A percentile compares a stretch with the other conserved stretches of the same genome.
Conservation (phyloP, 2,113 vertebrate genomes). For the Helogale parvula region DNA sequence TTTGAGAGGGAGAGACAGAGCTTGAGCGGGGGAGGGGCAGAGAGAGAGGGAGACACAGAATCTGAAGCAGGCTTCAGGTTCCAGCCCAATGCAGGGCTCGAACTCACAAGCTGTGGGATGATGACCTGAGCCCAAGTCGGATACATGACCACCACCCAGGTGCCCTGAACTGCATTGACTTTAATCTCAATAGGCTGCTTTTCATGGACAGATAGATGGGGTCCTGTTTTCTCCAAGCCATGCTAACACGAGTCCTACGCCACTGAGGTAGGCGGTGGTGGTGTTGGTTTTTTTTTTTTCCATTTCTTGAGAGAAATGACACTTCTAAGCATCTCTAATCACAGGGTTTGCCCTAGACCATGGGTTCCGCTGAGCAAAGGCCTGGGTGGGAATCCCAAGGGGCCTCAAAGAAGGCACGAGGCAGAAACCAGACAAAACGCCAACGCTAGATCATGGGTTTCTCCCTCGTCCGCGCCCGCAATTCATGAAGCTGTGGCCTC, state of each 20-base stretch:
- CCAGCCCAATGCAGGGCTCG: too few species aligned
- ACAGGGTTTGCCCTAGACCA: neutral
- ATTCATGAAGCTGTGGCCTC: neutral
- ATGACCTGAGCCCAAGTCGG: too few species aligned
- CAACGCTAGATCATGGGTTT: neutral
- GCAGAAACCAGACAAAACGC: neutral
- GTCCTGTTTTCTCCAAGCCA: neutral
- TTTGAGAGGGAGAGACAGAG: too few species aligned
- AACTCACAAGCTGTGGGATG: too few species aligned
- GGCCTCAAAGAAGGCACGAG: neutral
- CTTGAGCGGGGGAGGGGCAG: too few species aligned
- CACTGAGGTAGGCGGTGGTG: neutral
- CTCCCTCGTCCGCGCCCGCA: accelerated
- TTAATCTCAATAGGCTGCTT: neutral
- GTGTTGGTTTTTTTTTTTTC: neutral
- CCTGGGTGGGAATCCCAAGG: neutral
- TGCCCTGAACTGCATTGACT: neutral
- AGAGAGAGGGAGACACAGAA: too few species aligned
- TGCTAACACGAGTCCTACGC: neutral
- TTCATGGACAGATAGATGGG: neutral
- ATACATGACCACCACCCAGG: too few species aligned
- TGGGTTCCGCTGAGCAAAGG: neutral
- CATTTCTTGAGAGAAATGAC: neutral
- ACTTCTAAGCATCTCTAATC: neutral
- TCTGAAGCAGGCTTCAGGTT: too few species aligned